These are phyloP conservation scores for Sprattus sprattus DNA, from an alignment of 2,113 vertebrate genomes.

Conservation along the genomic window DNA sequence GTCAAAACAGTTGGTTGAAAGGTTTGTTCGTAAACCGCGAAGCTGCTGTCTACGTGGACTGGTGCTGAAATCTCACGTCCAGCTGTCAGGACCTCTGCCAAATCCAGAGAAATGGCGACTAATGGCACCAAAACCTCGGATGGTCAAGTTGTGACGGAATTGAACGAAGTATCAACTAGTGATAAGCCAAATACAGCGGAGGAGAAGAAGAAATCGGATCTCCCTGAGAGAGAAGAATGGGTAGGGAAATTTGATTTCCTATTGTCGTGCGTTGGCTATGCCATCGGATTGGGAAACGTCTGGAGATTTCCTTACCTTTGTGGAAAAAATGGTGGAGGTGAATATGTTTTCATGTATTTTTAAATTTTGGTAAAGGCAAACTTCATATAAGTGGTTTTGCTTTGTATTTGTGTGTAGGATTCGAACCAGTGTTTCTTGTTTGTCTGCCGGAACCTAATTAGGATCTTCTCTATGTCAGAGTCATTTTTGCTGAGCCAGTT, in stretches of 20 bases:
- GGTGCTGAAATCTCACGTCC: conserved; percentile 82
- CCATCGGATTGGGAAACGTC: conserved; percentile 96
- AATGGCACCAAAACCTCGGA: conserved; percentile 88
- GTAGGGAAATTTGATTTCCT: conserved; percentile 96
- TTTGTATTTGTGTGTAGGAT: conserved; percentile 22
- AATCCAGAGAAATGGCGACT: conserved; percentile 89
- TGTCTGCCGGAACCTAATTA: background rate
- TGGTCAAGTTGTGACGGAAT: conserved; percentile 90
- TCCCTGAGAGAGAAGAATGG: conserved; percentile 90
- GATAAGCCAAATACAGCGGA: conserved; percentile 93
- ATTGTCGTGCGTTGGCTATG: conserved; percentile 97
- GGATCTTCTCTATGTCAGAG: background rate
- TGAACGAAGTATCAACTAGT: conserved; percentile 87
- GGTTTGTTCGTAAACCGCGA: conserved; percentile 74
- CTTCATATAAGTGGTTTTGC: background rate
- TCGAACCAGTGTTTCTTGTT: background rate
- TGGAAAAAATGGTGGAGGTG: conserved; percentile 97
- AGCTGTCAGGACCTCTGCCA: conserved; percentile 81
- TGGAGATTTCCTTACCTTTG: conserved; percentile 98
- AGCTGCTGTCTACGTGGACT: conserved; percentile 97
- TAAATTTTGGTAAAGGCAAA: background rate
- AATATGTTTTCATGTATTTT: conserved; percentile 40
- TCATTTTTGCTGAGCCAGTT: conserved; percentile 8
- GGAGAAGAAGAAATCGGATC: conserved; percentile 84
- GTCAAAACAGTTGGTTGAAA: conserved; percentile 57